Percentiles rank a stretch among this genome's conserved stretches.
phyloP scores from a whole-genome alignment of 2,888 invertebrate genomes.

The Yponomeuta plumbellus region DNA sequence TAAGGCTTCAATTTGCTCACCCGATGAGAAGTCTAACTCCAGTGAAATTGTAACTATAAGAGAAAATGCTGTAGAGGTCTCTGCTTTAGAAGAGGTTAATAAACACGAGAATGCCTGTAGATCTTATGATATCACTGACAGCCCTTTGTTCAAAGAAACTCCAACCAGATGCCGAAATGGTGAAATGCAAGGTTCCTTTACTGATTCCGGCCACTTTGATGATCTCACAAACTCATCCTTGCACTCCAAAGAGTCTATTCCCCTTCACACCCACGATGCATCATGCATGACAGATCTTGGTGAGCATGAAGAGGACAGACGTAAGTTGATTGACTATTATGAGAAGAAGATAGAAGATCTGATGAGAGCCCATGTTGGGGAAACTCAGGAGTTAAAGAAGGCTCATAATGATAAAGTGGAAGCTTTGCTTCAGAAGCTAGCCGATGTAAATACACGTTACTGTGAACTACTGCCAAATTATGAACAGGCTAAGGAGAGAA shows the following conservation, averaged over 20 bases:
- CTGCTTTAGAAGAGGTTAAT: slow-evolving; percentile 47
- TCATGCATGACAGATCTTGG: slow-evolving; percentile 69
- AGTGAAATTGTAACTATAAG: slow-evolving; percentile 84
- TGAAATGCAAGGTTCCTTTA: slow-evolving; percentile 86
- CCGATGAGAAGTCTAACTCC: slow-evolving; percentile 87
- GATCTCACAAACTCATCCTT: slow-evolving; percentile 86
- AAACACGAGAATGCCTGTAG: slow-evolving; percentile 56
- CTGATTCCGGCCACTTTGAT: slow-evolving; percentile 92
- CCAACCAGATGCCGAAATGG: slow-evolving; percentile 59
- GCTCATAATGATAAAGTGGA: slow-evolving; percentile 88
- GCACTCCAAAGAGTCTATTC: slow-evolving; percentile 85
- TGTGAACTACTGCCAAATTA: slow-evolving; percentile 85
- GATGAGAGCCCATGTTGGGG: slow-evolving; percentile 75
- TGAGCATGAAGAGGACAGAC: slow-evolving; percentile 80
- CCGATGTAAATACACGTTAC: slow-evolving; percentile 86
- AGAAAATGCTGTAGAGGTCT: slow-evolving; percentile 76
- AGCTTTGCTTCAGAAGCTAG: slow-evolving; percentile 81
- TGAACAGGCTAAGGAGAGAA: slow-evolving; percentile 83
- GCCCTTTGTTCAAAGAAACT: slow-evolving; percentile 66
- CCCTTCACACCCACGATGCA: slow-evolving; percentile 72
- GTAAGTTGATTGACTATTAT: slow-evolving; percentile 81
- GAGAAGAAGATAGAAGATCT: slow-evolving; percentile 86
- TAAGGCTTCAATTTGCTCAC: slow-evolving; percentile 86
- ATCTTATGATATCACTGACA: slow-evolving; percentile 63
- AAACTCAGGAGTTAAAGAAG: slow-evolving; percentile 85